Conservation (phyloP, 1,140 invertebrate genomes). For the Euura lappo region DNA sequence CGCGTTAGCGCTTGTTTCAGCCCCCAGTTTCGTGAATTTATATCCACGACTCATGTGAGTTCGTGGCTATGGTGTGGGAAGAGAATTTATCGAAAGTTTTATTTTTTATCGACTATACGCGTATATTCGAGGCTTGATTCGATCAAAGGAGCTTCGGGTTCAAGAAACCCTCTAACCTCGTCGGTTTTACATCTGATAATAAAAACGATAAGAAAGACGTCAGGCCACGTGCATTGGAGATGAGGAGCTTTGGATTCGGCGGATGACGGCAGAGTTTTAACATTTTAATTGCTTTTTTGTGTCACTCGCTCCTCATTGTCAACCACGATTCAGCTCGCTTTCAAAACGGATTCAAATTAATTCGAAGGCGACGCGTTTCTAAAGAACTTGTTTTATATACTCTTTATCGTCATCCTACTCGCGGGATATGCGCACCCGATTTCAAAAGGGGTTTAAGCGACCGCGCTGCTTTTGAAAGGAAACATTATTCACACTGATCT, state of each 20-base stretch:
- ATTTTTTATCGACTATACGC: too few relatives aligned
- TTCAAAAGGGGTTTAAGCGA: neutral
- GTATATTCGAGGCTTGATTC: too few relatives aligned
- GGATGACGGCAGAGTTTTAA: conserved; percentile 10
- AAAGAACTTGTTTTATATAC: conserved; percentile 16
- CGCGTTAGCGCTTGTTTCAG: too few relatives aligned
- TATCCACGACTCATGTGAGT: too few relatives aligned
- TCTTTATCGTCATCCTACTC: conserved; percentile 1
- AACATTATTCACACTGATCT: neutral
- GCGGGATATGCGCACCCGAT: neutral
- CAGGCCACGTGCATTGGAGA: neutral
- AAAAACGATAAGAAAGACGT: neutral
- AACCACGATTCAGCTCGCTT: neutral
- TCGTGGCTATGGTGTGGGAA: too few relatives aligned
- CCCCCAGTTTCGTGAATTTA: too few relatives aligned
- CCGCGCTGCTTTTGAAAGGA: neutral
- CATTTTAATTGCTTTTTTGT: conserved; percentile 16
- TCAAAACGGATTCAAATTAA: conserved; percentile 11
- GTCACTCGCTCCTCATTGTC: neutral
- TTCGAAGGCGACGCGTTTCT: conserved; percentile 6
- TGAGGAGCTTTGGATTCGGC: neutral
- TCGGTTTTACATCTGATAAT: neutral
- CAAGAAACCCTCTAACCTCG: neutral
- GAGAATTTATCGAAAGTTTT: too few relatives aligned
- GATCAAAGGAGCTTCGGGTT: neutral